Percentiles rank a stretch among this genome's conserved stretches.
phyloP scores from a whole-genome alignment of 1,140 invertebrate species.

The Drosophila kanapiae region DNA sequence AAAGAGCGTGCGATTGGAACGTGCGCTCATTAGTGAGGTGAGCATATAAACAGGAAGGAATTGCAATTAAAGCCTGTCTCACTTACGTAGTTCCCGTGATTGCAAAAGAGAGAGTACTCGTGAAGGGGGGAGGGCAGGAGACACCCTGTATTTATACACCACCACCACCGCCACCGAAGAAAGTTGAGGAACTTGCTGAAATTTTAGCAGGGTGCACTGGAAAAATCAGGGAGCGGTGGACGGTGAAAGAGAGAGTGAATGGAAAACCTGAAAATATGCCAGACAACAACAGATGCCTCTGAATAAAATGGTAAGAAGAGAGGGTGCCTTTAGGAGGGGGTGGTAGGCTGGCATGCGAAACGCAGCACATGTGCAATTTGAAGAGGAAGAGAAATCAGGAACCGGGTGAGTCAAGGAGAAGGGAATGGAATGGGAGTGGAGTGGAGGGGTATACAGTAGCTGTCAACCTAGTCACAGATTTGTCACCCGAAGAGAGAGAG shows the following conservation, averaged over 20 bases:
- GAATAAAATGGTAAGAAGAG: constrained; percentile 7
- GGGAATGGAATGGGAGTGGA: background rate
- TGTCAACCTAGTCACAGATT: constrained; percentile 51
- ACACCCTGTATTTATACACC: constrained; percentile 47
- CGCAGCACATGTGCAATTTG: constrained; percentile 65
- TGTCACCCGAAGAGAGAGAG: constrained; percentile 43
- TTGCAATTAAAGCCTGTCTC: constrained; percentile 63
- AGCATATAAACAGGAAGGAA: constrained; percentile 65
- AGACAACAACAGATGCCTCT: constrained; percentile 59
- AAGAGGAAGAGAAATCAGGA: constrained; percentile 22
- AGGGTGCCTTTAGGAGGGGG: constrained; percentile 14
- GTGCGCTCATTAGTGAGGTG: constrained; percentile 71
- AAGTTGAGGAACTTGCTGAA: constrained; percentile 47
- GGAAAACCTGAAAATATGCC: constrained; percentile 65
- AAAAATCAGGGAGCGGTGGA: constrained; percentile 26
- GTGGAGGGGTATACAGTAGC: constrained; percentile 29
- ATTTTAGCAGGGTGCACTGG: constrained; percentile 67
- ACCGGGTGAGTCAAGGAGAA: background rate
- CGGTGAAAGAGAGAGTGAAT: constrained; percentile 33
- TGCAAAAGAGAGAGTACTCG: constrained; percentile 41
- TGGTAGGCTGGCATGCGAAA: constrained; percentile 63
- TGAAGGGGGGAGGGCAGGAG: background rate
- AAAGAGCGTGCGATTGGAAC: constrained; percentile 40
- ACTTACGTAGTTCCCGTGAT: constrained; percentile 47
- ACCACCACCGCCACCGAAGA: constrained; percentile 29